Conservation (phyloP, 64 coral and sea anemone genomes). For the Montipora cactus region DNA sequence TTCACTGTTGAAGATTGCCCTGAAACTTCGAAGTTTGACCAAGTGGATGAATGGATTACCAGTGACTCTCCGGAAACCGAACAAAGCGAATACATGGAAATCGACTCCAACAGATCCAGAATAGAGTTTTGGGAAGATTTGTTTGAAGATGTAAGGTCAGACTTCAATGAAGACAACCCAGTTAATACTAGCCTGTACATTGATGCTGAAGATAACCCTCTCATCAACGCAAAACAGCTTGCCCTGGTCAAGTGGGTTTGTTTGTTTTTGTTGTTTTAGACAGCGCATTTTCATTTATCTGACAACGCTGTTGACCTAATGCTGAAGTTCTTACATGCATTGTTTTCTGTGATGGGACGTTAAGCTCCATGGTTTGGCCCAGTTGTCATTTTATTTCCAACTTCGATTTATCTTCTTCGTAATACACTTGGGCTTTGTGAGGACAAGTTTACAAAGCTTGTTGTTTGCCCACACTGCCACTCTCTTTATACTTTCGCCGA, state of each 20-base stretch:
- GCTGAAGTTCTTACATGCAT: not conserved
- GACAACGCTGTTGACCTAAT: not conserved
- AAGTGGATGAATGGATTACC: not conserved
- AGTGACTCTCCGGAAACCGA: not conserved
- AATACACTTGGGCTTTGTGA: not conserved
- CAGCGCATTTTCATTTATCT: not conserved
- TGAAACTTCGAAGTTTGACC: not conserved
- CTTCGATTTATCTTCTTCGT: not conserved
- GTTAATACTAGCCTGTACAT: not conserved
- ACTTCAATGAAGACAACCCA: not conserved
- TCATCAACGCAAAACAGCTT: not conserved
- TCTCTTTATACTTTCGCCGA: not conserved
- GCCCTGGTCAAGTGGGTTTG: not conserved
- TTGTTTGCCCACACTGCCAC: not conserved
- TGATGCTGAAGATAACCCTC: not conserved
- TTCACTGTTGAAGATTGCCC: not conserved
- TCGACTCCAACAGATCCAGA: not conserved
- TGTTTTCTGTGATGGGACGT: not conserved
- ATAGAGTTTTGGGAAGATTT: not conserved
- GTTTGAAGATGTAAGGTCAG: not conserved
- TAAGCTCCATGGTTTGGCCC: not conserved
- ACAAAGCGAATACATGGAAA: not conserved
- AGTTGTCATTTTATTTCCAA: not conserved
- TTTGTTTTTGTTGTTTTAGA: not conserved
- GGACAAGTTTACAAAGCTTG: not conserved